Evolutionary conservation across 2,113 vertebrate genomes (phyloP), one percentile per base, ranked within the genome.

Genomic region (Paradoxurus hermaphroditus): DNA sequence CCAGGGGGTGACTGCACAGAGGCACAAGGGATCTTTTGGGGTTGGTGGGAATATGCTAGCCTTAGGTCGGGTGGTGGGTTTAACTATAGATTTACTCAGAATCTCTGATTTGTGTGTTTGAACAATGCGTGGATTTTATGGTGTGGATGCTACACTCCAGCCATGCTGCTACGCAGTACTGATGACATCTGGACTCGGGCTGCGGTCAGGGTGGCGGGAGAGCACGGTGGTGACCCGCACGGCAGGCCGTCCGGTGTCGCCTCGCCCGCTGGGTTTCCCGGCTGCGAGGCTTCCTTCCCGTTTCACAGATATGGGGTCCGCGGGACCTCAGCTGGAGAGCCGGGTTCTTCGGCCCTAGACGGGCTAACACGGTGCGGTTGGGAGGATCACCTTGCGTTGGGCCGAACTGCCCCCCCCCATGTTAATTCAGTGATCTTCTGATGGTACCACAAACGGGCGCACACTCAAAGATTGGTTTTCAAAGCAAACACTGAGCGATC

Each of bases 241-340:
- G n/a, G n/a, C n/a, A n/a, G 19, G 4, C 15, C 4, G 1, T 0
- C 1, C 34, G 0, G 1, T 0, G 7, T 46, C 2, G 7, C 4
- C 83, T 27, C 36, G 34, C 41, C 12, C 34, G 25, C 59, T 10
- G 6, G 13, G 25, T 13, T 68, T 86, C 29, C 65, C 31, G 7
- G 25, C 65, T 41, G 39, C 8, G 5, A 85, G 86, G 46, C 19
- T 49, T 41, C 15, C 34, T 56, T 21, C 34, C 41, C 70, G 51
- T 65, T 25, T 46, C 16, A 75, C 8, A 25, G 41, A 73, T 15
- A 25, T 0, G 56, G 72, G 59, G 14, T 21, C 34, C 85, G 25
- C 5, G 7, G n/a, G 41, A 10, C 53, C 1, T 36, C 49, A 92
- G 39, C 18, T 13, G 10, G 73, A 51, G 56, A 34, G 34, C 13